phyloP scores from a whole-genome alignment of 2,113 vertebrate genomes.

The Heteronetta atricapilla region DNA sequence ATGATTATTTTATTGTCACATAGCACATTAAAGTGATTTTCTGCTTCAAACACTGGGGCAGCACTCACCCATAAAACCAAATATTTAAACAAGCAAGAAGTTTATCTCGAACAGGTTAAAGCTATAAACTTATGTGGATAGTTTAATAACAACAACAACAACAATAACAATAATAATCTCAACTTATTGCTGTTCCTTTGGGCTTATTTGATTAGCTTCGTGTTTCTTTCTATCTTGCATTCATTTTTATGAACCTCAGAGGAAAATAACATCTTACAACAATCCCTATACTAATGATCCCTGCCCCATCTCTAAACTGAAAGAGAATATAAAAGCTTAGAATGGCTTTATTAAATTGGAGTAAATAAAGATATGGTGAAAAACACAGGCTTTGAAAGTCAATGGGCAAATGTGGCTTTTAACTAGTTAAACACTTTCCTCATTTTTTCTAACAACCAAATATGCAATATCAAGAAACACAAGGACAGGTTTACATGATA shows the following conservation, averaged over 20 bases:
- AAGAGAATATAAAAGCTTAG: neutral
- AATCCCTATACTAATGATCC: neutral
- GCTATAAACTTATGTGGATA: neutral
- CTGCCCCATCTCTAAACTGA: neutral
- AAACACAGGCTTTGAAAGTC: neutral
- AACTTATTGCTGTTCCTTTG: neutral
- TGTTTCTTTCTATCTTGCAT: neutral
- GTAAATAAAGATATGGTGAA: neutral
- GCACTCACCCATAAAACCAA: neutral
- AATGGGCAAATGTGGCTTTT: neutral
- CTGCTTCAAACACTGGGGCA: neutral
- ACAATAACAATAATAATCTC: no score
- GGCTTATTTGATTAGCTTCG: neutral
- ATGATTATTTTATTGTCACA: neutral
- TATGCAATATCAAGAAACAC: neutral
- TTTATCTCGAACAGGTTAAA: neutral
- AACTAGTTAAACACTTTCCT: neutral
- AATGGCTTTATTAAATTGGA: neutral
- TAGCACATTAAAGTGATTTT: neutral
- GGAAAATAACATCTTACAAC: neutral
- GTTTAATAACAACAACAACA: no score
- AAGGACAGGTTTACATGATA: neutral
- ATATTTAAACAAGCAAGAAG: neutral
- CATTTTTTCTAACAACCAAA: neutral
- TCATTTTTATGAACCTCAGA: neutral